phyloP scores from a whole-genome alignment of 2,797 vertebrate species.

The Octomys mimax region DNA sequence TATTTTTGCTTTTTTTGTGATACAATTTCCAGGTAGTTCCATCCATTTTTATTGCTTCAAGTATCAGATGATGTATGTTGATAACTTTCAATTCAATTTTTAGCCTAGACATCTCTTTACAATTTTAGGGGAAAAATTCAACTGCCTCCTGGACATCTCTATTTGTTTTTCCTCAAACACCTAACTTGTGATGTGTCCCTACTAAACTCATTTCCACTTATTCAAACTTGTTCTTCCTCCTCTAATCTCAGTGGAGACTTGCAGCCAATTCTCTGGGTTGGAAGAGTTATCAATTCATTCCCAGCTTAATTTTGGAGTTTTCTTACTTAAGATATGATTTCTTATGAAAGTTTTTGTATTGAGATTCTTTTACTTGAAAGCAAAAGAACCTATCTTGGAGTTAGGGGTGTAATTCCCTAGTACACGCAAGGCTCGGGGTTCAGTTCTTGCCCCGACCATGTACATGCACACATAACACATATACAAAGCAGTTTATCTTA shows the following conservation, averaged over 20 bases:
- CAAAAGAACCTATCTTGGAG: neutral
- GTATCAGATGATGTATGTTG: neutral
- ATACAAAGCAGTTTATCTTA: neutral
- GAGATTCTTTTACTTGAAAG: neutral
- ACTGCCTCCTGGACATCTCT: neutral
- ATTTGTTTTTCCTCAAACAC: neutral
- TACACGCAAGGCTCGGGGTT: neutral
- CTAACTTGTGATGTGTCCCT: neutral
- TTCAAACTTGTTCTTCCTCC: neutral
- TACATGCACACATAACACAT: neutral
- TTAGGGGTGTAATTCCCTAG: neutral
- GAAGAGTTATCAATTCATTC: neutral
- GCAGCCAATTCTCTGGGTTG: neutral
- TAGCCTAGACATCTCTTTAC: neutral
- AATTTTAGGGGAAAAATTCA: neutral
- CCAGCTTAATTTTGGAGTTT: neutral
- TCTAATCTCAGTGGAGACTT: neutral
- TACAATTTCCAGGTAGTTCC: neutral
- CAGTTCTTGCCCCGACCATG: neutral
- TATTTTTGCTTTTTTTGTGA: neutral
- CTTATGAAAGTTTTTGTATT: neutral
- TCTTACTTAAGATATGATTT: neutral
- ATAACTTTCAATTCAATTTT: conserved; percentile 17
- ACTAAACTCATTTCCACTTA: neutral
- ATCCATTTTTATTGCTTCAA: neutral